phyloP scores from a whole-genome alignment of 2,888 invertebrate genomes.

The Spicauda simplicius region DNA sequence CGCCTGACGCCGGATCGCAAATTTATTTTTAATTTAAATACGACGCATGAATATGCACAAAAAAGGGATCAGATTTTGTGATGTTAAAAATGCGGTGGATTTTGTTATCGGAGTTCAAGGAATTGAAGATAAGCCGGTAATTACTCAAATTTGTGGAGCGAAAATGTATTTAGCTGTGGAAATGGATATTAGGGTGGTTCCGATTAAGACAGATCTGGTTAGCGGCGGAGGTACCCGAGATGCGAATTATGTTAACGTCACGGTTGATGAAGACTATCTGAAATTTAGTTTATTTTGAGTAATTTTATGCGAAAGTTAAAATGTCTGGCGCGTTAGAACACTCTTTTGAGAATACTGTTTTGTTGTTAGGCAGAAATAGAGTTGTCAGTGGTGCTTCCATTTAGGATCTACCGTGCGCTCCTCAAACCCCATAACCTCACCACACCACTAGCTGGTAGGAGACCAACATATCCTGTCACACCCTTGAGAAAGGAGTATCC shows the following conservation, averaged over 20 bases:
- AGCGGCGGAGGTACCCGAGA: slow-evolving; percentile 36
- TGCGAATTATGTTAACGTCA: slow-evolving; percentile 5
- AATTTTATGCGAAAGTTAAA: background rate
- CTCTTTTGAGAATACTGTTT: too few species aligned
- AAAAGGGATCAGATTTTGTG: slow-evolving; percentile 70
- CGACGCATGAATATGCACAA: slow-evolving; percentile 78
- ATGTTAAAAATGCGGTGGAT: slow-evolving; percentile 55
- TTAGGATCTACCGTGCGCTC: too few species aligned
- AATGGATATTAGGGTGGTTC: slow-evolving; percentile 58
- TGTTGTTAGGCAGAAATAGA: too few species aligned
- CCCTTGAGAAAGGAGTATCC: too few species aligned
- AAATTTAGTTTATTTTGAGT: background rate
- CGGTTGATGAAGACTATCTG: background rate
- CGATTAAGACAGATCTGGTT: slow-evolving; percentile 63
- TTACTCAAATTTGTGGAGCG: slow-evolving; percentile 53
- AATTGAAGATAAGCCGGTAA: slow-evolving; percentile 42
- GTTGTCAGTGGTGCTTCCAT: too few species aligned
- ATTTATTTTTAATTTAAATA: slow-evolving; percentile 49
- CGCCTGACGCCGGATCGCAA: slow-evolving; percentile 40
- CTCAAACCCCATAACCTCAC: too few species aligned
- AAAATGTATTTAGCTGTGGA: slow-evolving; percentile 55
- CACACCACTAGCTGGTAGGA: too few species aligned
- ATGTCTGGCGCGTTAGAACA: too few species aligned
- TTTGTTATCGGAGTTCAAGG: slow-evolving; percentile 38
- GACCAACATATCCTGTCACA: too few species aligned